These are phyloP conservation scores for Cantharis rustica DNA, from an alignment of 2,888 invertebrate genomes.

Conservation along the genomic window DNA sequence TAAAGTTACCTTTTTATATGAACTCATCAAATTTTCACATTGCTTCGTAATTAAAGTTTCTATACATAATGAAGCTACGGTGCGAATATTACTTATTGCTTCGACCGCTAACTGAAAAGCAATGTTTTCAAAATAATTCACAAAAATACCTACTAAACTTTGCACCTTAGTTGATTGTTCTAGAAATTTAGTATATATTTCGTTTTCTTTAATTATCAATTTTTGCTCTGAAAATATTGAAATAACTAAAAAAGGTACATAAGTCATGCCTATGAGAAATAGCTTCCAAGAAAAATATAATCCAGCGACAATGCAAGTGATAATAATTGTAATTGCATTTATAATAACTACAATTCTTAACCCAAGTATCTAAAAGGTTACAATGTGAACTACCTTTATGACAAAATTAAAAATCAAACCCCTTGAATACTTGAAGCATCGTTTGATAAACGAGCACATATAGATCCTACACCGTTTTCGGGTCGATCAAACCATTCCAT, in stretches of 20 bases:
- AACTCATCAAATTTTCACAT: conserved; percentile 65
- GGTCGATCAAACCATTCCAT: conserved; percentile 77
- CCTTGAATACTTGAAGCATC: conserved; percentile 82
- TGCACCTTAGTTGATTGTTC: conserved; percentile 70
- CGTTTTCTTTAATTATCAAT: conserved; percentile 45
- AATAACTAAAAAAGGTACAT: conserved; percentile 71
- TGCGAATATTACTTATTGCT: conserved; percentile 77
- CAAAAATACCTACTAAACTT: background rate
- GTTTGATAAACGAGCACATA: conserved; percentile 74
- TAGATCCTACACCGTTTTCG: conserved; percentile 73
- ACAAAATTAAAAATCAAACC: conserved; percentile 55
- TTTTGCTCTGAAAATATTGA: conserved; percentile 71
- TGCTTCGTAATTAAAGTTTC: conserved; percentile 69
- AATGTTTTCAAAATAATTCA: background rate
- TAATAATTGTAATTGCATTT: conserved; percentile 72
- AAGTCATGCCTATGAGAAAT: conserved; percentile 72
- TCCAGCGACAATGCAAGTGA: conserved; percentile 67
- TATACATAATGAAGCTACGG: conserved; percentile 73
- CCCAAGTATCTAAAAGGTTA: conserved; percentile 71
- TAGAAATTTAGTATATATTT: no score
- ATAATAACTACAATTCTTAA: conserved; percentile 78
- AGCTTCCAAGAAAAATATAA: conserved; percentile 76
- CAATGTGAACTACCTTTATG: background rate
- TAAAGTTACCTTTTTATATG: conserved; percentile 65
- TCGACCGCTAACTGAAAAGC: conserved; percentile 71